Percentiles rank a stretch among this genome's conserved stretches.
Evolutionary conservation across 2,797 vertebrate genomes (phyloP).

Genomic region (Siniperca undulata): DNA sequence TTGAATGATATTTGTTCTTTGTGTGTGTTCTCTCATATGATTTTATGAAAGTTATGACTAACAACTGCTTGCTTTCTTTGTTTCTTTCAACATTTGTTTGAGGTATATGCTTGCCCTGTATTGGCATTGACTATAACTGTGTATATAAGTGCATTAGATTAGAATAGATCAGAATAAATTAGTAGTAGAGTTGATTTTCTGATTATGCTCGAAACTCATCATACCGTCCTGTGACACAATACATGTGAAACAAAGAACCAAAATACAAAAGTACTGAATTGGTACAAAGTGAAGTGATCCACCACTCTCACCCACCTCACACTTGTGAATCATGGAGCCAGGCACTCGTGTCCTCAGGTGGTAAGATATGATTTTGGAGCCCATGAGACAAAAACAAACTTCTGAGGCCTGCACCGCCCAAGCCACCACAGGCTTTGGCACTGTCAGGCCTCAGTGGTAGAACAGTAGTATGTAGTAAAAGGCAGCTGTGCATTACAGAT

Average conservation of each 20-base stretch:
- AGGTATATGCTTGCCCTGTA: neutral
- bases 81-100: neutral
- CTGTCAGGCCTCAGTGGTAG: constrained; percentile 69
- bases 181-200: neutral
- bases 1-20: constrained; percentile 23
- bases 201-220: neutral
- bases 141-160: neutral
- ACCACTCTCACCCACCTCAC: constrained; percentile 19
- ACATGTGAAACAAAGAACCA: constrained; percentile 19
- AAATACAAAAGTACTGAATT: neutral
- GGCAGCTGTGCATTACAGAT: constrained; percentile 75
- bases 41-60: constrained; percentile 31
- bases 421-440: constrained; percentile 71
- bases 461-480: constrained; percentile 73
- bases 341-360: constrained; percentile 75
- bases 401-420: constrained; percentile 72
- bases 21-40: constrained; percentile 26
- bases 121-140: neutral
- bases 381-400: constrained; percentile 75
- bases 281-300: constrained; percentile 13
- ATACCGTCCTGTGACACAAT: neutral
- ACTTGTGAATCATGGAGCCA: constrained; percentile 48
- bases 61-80: constrained; percentile 15
- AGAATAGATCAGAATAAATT: constrained; percentile 8
- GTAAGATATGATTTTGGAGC: constrained; percentile 73